These are phyloP conservation scores for Dascyllus trimaculatus DNA, from an alignment of 2,113 vertebrate genomes.

Conservation along the genomic window DNA sequence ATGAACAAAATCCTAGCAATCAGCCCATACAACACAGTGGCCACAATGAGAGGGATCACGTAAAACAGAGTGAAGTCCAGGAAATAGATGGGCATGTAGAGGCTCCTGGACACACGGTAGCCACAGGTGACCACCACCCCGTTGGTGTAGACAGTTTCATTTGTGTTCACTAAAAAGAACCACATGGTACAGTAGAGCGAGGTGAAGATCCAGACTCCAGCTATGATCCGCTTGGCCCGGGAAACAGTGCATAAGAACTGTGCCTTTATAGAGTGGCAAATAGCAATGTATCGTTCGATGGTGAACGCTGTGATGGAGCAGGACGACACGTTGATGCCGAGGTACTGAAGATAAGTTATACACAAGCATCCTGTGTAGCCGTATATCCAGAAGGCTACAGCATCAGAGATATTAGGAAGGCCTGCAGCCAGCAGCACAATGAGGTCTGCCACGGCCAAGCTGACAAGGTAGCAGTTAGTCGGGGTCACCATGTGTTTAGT, in stretches of 20 bases:
- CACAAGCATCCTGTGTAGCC: conserved; percentile 88
- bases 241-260: conserved; percentile 89
- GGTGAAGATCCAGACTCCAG: conserved; percentile 88
- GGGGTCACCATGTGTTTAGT: conserved; percentile 90
- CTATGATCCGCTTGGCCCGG: conserved; percentile 88
- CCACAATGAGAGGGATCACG: conserved; percentile 83
- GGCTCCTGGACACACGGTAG: conserved; percentile 87
- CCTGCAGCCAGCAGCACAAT: conserved; percentile 88
- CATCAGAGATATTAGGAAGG: conserved; percentile 88
- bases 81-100: conserved; percentile 91
- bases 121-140: conserved; percentile 87
- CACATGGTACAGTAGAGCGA: conserved; percentile 90
- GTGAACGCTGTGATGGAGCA: conserved; percentile 91
- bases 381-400: conserved; percentile 88
- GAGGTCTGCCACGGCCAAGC: conserved; percentile 88
- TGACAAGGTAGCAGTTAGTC: conserved; percentile 92
- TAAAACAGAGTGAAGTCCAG: conserved; percentile 90
- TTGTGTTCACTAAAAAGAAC: conserved; percentile 91
- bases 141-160: conserved; percentile 83
- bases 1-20: conserved; percentile 87
- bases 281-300: conserved; percentile 89
- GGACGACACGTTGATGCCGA: conserved; percentile 90
- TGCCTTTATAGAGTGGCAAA: conserved; percentile 89
- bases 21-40: conserved; percentile 86
- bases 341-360: conserved; percentile 91